Base-by-base conservation (phyloP, 2,888 invertebrate species). In the Rhagium mordax region DNA sequence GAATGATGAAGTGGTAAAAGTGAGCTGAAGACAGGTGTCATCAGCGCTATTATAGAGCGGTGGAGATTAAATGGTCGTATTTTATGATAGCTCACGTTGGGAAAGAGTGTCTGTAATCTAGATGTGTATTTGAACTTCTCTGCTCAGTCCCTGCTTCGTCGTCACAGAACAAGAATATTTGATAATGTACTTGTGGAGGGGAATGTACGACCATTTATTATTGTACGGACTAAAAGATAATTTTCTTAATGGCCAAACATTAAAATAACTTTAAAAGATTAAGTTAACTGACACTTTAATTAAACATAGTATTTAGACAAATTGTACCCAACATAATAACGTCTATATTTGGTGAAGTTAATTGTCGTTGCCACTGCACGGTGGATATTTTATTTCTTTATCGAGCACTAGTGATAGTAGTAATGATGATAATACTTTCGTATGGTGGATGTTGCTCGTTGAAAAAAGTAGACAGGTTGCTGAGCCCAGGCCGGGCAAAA, bases 21-120 rank as follows among this genome's bases (percentile, higher is more conserved):
- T 47, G 20, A 67, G 41, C 57, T 29, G 57, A 67, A 47, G 67
- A 67, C 67, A 67, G 67, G 67, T 67, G 67, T 67, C 67, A 67
- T 67, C 67, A 53, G 13, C 57, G 41, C 67, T 57, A 67, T 67
- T 67, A 67, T 57, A 47, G 33, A 67, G 67, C 67, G 55, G 67
- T 33, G 20, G 41, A 67, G 67, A 67, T 67, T 67, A 67, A 67
- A 67, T 8, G 65, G 29, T 33, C 13, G 24, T 57, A 33, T 55
- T 67, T 24, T 24, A 67, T 47, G 57, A 67, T 67, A 57, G 67
- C 57, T 15, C 47, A 67, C 57, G 57, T 67, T 55, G n/a, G 55
- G 16, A 53, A 33, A 27, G 21, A 10, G 21, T n/a, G 47, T n/a
- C 61, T n/a, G 57, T 57, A 67, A 67, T 67, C 67, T 53, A 47